phyloP scores from a whole-genome alignment of 2,113 vertebrate species.

The human region GRCh38 chr2:5519001-5519500 shows the following conservation, averaged over 20 bases:
- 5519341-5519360: rapidly evolving
- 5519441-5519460: background rate
- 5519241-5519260: too few relatives aligned
- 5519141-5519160: background rate
- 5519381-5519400: rapidly evolving
- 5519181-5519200: background rate
- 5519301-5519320: rapidly evolving
- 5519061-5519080: background rate
- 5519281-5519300: too few relatives aligned
- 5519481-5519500: background rate
- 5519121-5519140: background rate
- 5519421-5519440: rapidly evolving
- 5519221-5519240: background rate
- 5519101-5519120: background rate
- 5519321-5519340: background rate
- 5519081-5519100: background rate
- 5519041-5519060: background rate
- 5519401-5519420: background rate
- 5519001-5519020: background rate
- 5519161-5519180: background rate
- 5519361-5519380: rapidly evolving
- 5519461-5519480: background rate
- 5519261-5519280: rapidly evolving
- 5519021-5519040: background rate
- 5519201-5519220: background rate